These are phyloP conservation scores for Meliscaeva auricollis DNA, from an alignment of 2,888 invertebrate genomes.

Conservation along the genomic window DNA sequence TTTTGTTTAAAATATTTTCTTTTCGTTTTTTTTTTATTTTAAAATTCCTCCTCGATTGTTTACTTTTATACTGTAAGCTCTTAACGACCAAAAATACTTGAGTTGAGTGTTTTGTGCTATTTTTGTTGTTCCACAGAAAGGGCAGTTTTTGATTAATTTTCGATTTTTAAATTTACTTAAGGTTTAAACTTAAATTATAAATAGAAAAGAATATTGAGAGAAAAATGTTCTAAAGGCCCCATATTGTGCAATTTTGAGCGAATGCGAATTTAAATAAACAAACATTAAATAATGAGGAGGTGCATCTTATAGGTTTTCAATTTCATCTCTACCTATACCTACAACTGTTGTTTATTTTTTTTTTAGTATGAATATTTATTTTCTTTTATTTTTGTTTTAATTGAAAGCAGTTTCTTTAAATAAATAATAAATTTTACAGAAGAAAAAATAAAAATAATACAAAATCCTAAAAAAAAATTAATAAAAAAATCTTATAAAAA, in stretches of 20 bases:
- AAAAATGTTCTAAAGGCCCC: conserved; percentile 28
- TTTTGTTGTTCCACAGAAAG: conserved; percentile 19
- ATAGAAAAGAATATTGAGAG: conserved; percentile 5
- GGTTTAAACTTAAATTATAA: conserved; percentile 7
- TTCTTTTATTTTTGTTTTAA: conserved; percentile 66
- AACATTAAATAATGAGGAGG: conserved; percentile 33
- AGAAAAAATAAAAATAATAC: conserved; percentile 62
- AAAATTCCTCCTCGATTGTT: conserved; percentile 7
- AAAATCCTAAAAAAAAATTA: conserved; percentile 64
- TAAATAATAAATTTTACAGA: conserved; percentile 64
- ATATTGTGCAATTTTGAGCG: conserved; percentile 35
- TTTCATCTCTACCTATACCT: conserved; percentile 49
- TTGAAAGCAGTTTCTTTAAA: conserved; percentile 69
- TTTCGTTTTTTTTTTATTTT: conserved; percentile 33
- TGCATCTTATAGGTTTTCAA: conserved; percentile 55
- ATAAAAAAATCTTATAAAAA: conserved; percentile 56
- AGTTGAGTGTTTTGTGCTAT: no score
- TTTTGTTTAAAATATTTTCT: conserved; percentile 54
- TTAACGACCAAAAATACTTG: no score
- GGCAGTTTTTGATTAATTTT: conserved; percentile 8
- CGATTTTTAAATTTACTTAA: conserved; percentile 1
- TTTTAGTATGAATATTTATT: conserved; percentile 73
- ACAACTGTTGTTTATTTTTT: conserved; percentile 57
- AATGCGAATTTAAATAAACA: conserved; percentile 31
- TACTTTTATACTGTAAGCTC: background rate